A percentile compares a stretch with the other conserved stretches of the same genome.
phyloP scores from a whole-genome alignment of 1,140 invertebrate genomes.

The Camponotus pennsylvanicus region DNA sequence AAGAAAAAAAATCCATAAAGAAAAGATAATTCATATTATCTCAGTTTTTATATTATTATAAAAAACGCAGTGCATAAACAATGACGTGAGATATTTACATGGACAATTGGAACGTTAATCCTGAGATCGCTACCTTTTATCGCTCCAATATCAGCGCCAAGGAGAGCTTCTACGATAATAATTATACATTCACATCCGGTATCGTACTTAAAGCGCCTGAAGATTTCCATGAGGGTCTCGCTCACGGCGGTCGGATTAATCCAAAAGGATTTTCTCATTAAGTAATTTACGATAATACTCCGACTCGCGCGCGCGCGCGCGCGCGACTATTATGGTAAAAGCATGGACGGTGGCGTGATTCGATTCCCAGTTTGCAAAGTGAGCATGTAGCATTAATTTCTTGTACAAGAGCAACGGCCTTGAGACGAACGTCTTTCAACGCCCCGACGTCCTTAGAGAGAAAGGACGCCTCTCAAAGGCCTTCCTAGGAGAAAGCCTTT shows the following conservation, averaged over 20 bases:
- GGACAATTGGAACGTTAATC: constrained; percentile 52
- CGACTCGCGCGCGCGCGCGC: neutral
- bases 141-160: constrained; percentile 9
- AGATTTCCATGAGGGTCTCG: neutral
- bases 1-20: neutral
- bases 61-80: neutral
- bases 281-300: neutral
- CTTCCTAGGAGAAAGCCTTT: constrained; percentile 74
- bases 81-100: constrained; percentile 32
- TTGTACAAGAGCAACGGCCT: constrained; percentile 71
- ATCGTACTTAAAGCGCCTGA: neutral
- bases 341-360: neutral
- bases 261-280: neutral
- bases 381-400: constrained; percentile 20
- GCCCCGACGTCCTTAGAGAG: constrained; percentile 73
- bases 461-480: constrained; percentile 72
- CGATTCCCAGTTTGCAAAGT: constrained; percentile 5
- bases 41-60: neutral
- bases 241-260: neutral
- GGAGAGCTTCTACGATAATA: constrained; percentile 34
- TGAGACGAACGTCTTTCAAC: constrained; percentile 70
- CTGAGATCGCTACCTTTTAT: constrained; percentile 42
- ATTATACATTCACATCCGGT: constrained; percentile 28
- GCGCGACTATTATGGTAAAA: neutral
- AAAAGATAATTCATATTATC: neutral